A percentile compares a stretch with the other conserved stretches of the same genome.
These are phyloP conservation scores for Oryctolagus cuniculus DNA, from an alignment of 2,113 vertebrate genomes.

Conservation along the genomic window DNA sequence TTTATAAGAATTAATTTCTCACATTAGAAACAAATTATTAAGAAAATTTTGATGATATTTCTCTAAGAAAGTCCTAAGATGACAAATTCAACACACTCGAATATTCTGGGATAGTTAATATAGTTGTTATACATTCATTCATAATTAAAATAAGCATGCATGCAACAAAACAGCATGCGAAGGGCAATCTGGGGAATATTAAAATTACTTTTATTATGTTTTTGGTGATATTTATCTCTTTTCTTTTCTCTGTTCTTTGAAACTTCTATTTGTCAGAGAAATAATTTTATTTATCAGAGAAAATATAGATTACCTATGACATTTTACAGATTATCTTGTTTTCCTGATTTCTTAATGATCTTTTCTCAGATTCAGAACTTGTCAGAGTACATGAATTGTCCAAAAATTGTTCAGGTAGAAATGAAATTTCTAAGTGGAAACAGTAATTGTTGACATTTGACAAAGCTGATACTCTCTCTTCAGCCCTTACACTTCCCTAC, in stretches of 20 bases:
- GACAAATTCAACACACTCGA: not conserved
- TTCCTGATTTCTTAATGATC: too few species aligned
- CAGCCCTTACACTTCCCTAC: too few species aligned
- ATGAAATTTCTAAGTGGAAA: too few species aligned
- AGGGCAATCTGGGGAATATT: not conserved
- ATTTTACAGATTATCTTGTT: too few species aligned
- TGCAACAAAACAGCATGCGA: not conserved
- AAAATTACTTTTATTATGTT: constrained; percentile 26
- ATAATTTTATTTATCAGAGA: not conserved
- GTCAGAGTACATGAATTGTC: too few species aligned
- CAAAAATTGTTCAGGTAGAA: too few species aligned
- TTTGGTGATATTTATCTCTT: not conserved
- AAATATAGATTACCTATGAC: not conserved
- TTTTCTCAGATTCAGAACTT: too few species aligned
- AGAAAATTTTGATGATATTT: not conserved
- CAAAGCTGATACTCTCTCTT: too few species aligned
- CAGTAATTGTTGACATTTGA: too few species aligned
- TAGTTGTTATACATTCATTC: not conserved
- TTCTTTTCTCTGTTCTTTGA: not conserved
- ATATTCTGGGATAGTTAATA: not conserved
- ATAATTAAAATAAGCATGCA: accelerated
- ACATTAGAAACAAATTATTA: not conserved
- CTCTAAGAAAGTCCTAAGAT: not conserved
- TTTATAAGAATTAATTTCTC: not conserved
- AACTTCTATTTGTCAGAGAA: not conserved